Base-by-base conservation (phyloP, 2,888 invertebrate genomes). In the Trichogramma evanescens region DNA sequence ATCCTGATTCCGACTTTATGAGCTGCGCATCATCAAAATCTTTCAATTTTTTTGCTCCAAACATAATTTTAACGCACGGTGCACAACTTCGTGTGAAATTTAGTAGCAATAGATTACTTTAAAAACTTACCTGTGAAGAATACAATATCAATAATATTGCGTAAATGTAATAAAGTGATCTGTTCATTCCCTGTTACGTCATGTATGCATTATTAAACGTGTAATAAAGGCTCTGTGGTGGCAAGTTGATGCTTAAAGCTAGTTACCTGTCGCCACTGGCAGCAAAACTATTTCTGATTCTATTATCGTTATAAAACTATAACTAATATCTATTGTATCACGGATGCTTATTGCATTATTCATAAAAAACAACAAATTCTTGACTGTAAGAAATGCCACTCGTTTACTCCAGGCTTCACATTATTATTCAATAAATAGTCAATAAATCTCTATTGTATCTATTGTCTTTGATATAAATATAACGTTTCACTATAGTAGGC, bases 381-480 rank as follows among this genome's bases (percentile, higher is more conserved):
- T 54, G 52, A 62, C 46, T 62, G 56, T 63, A 61, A 63, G 63
- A 64, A 65, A 65, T 65, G 65, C 63, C 60, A 56, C 59, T 62
- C 44, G 44, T 56, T 52, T 63, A 10, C 53, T 59, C 46, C 58
- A 61, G 26, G 63, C 65, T 62, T 65, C 58, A 59, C 65, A 58
- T 65, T 58, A 61, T 59, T 56, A 51, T 54, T 59, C 59, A 70
- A 67, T 71, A 73, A 72, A 73, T 69, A 72, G 69, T 74, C 74
- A 75, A 72, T 73, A 72, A 73, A 72, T 69, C 68, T 72, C 70
- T 74, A 71, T 70, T 67, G 68, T 26, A 26, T 68, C 73, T 74
- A 74, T 74, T 75, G 75, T 74, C 74, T 74, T 70, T 72, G 70
- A 74, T 74, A 73, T 74, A 74, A 73, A 72, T 26, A 26, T 70